Conservation (phyloP, 2,113 vertebrate genomes). For the Cacatua alba region DNA sequence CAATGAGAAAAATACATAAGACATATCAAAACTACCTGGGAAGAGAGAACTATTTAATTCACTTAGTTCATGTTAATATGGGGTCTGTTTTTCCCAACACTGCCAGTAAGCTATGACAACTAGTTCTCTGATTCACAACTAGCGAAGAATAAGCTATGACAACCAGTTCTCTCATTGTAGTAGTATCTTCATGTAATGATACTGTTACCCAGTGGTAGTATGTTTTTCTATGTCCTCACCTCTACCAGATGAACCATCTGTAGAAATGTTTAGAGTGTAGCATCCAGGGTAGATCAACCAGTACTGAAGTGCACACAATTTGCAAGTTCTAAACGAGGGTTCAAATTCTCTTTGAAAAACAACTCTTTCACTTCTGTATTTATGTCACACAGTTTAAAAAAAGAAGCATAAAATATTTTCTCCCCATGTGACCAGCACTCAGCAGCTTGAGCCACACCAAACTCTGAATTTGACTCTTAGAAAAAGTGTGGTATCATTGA, state of each 20-base stretch:
- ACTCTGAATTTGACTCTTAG: neutral
- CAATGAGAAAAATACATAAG: neutral
- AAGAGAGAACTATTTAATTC: neutral
- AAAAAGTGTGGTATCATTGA: neutral
- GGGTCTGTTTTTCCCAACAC: neutral
- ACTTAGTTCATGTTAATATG: neutral
- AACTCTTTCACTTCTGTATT: neutral
- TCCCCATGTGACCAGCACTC: neutral
- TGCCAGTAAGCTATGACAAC: neutral
- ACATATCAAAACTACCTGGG: neutral
- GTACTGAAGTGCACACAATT: neutral
- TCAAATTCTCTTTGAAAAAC: neutral
- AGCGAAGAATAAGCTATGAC: neutral
- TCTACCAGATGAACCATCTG: neutral
- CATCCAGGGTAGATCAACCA: neutral
- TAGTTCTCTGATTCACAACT: neutral
- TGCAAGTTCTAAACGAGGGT: neutral
- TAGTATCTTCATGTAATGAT: neutral
- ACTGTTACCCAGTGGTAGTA: neutral
- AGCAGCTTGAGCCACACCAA: neutral
- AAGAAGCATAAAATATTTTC: neutral
- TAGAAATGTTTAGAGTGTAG: neutral
- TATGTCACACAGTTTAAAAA: neutral
- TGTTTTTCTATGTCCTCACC: neutral
- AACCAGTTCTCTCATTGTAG: neutral